phyloP scores from a whole-genome alignment of 2,888 invertebrate genomes.

The Drosophila acutilabella region DNA sequence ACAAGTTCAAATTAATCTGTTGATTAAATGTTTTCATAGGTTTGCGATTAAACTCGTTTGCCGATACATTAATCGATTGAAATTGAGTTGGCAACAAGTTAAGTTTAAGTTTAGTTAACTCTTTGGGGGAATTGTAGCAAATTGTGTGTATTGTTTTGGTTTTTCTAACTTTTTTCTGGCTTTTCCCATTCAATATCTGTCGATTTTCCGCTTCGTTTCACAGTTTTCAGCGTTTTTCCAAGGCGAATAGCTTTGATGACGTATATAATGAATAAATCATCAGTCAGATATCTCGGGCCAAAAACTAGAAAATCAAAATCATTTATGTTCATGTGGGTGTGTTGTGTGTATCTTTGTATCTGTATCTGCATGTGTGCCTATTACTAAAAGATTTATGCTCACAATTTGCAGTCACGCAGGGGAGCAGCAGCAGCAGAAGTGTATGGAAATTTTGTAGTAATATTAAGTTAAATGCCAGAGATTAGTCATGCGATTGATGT shows the following conservation, averaged over 20 bases:
- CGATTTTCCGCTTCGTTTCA: constrained; percentile 2
- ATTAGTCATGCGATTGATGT: constrained; percentile 56
- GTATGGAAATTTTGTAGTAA: constrained; percentile 11
- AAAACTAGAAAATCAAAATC: constrained; percentile 36
- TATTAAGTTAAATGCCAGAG: constrained; percentile 41
- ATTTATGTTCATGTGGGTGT: constrained; percentile 9
- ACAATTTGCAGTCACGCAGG: constrained; percentile 52
- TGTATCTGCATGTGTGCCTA: constrained; percentile 38
- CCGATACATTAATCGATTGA: no score
- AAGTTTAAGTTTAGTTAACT: not conserved
- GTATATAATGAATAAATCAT: constrained; percentile 64
- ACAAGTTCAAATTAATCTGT: constrained; percentile 42
- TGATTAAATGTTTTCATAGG: constrained; percentile 49
- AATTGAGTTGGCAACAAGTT: constrained; percentile 34
- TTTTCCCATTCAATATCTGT: not conserved
- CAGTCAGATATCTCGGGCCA: constrained; percentile 31
- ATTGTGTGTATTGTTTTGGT: not conserved
- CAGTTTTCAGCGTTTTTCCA: constrained; percentile 35
- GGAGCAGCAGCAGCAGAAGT: not conserved
- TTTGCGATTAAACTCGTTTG: constrained; percentile 63
- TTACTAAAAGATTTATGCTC: constrained; percentile 71
- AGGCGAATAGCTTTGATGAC: constrained; percentile 44
- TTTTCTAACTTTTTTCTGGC: not conserved
- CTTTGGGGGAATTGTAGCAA: not conserved
- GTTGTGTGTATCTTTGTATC: not conserved